Base-by-base conservation (phyloP, 2,113 vertebrate genomes). In the Anguilla japonica region DNA sequence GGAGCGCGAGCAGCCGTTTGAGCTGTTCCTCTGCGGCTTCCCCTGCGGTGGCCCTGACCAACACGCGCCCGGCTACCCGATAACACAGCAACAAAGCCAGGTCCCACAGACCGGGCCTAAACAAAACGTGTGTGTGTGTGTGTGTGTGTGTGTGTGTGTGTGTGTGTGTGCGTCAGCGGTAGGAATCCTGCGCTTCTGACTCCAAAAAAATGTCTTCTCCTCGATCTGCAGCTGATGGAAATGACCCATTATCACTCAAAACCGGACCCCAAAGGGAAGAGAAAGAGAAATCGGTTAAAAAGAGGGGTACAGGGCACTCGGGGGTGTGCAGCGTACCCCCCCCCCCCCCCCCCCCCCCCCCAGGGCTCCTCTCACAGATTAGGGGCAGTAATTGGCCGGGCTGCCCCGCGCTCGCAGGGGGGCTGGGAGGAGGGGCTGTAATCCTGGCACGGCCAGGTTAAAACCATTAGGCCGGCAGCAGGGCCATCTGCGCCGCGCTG, bases 401-500 rank as follows among this genome's bases (percentile, higher is more conserved):
- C n/a, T 22, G 67, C 78, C 81, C 82, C 56, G 67, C 34, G 39
- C 79, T 84, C 84, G 40, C 13, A 5, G 53, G 56, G 50, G 20
- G 53, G 41, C n/a, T 43, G 83, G 50, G 50, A 3, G 71, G 50
- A 41, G 53, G 29, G 84, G 84, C 20, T 84, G 84, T 89, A 89
- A 89, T 87, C 83, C 83, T 63, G 84, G 86, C 56, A 14, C 5
- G 15, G 84, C 84, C 88, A 87, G 83, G 86, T 88, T 89, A 87
- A 91, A 88, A 78, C 87, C 84, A 89, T 89, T 89, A 88, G 87
- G 75, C 63, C 60, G 85, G 85, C 81, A 67, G 82, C 14, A 26
- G 5, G 14, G 78, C 89, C 91, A 89, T 90, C 87, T 89, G 91
- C 79, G 67, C 89, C 53, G 63, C 53, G 86, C 80, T 88, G 83